Percentiles rank a stretch among this genome's conserved stretches.
These are phyloP conservation scores for Danaus melanippus DNA, from an alignment of 1,140 invertebrate species.

Conservation along the genomic window DNA sequence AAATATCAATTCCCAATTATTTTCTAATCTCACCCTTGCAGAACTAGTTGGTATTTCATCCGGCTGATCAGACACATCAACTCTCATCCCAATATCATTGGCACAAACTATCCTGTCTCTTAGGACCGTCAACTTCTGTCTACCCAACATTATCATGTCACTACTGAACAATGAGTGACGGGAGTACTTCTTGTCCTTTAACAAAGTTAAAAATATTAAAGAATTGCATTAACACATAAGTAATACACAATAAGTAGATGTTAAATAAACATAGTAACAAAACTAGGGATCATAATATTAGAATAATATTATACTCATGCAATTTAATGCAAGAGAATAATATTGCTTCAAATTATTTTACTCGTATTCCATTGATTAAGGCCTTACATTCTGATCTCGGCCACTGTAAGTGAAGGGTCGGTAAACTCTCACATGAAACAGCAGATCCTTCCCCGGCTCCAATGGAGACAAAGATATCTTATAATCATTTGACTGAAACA, in stretches of 20 bases:
- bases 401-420: constrained; percentile 32
- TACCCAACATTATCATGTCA: constrained; percentile 76
- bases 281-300: too few relatives aligned
- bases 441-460: constrained; percentile 46
- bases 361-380: too few relatives aligned
- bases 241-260: too few relatives aligned
- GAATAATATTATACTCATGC: too few relatives aligned
- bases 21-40: constrained; percentile 64
- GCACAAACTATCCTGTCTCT: constrained; percentile 79
- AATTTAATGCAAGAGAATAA: too few relatives aligned
- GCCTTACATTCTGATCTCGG: constrained; percentile 32
- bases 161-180: constrained; percentile 68
- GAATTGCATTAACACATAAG: too few relatives aligned
- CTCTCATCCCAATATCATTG: constrained; percentile 75
- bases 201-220: constrained; percentile 9
- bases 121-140: constrained; percentile 76
- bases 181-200: constrained; percentile 18
- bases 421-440: constrained; percentile 45
- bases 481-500: constrained; percentile 21
- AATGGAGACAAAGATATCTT: constrained; percentile 20
- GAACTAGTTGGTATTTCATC: constrained; percentile 41
- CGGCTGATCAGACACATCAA: constrained; percentile 76
- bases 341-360: too few relatives aligned
- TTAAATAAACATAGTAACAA: too few relatives aligned
- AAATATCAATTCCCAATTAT: too few relatives aligned